Percentiles rank a stretch among this genome's conserved stretches.
Conservation (phyloP, 2,113 vertebrate species). For the Stegastes partitus region DNA sequence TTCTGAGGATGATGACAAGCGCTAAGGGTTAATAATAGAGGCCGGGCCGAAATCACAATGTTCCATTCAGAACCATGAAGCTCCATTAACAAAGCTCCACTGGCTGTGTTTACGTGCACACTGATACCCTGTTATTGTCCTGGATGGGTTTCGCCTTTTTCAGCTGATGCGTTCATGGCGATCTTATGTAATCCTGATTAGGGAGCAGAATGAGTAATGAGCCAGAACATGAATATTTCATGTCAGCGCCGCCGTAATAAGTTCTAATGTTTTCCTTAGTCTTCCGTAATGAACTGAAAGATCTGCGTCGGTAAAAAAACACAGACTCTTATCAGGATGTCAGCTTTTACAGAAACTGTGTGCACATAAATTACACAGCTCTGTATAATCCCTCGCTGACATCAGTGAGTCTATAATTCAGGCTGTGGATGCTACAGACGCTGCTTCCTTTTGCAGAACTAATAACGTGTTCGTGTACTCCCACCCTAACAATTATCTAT, state of each 20-base stretch:
- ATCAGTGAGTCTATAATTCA: constrained; percentile 39
- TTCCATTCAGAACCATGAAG: constrained; percentile 54
- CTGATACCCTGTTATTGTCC: not conserved
- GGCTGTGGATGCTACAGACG: constrained; percentile 33
- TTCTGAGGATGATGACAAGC: constrained; percentile 26
- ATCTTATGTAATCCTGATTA: constrained; percentile 5
- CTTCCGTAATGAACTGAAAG: too few relatives aligned
- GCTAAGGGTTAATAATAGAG: constrained; percentile 56
- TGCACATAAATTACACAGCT: not conserved
- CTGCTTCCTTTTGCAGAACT: constrained; percentile 5
- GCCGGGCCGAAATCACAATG: constrained; percentile 43
- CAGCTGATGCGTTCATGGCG: not conserved
- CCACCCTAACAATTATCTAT: constrained; percentile 19
- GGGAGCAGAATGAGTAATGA: not conserved
- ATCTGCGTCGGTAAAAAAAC: too few relatives aligned
- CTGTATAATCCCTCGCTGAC: not conserved
- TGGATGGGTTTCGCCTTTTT: not conserved
- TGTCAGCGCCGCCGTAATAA: not conserved
- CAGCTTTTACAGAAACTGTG: constrained; percentile 7
- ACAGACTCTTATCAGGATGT: not conserved
- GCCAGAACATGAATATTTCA: not conserved
- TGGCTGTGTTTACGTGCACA: constrained; percentile 40
- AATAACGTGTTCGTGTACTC: constrained; percentile 5
- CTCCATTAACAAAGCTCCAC: constrained; percentile 35
- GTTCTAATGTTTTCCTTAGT: too few relatives aligned